Evolutionary conservation across 2,797 vertebrate genomes (phyloP).

Genomic region (Hippopotamyrus pictus): DNA sequence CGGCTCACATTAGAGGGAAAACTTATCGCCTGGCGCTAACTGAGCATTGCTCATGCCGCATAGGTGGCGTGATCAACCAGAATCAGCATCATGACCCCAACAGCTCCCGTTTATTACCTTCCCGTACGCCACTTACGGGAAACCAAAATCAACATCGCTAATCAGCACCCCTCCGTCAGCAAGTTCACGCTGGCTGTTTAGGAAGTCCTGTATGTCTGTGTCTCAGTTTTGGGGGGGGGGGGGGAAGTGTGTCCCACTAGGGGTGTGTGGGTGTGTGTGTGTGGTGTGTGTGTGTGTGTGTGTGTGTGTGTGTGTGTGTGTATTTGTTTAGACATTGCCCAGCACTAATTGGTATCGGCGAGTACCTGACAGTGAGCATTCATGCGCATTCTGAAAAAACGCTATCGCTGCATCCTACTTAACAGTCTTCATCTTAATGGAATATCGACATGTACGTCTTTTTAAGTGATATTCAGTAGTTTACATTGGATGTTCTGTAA

Average conservation of each 20-base stretch:
- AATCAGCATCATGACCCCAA: neutral
- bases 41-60: neutral
- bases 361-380: neutral
- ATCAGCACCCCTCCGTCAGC: neutral
- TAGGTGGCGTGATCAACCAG: neutral
- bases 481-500: neutral
- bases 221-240: too few relatives aligned
- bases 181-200: neutral
- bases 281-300: neutral
- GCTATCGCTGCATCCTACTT: neutral
- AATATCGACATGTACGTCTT: neutral
- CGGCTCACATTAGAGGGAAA: slow-evolving; percentile 29
- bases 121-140: neutral
- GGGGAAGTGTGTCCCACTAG: neutral
- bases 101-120: neutral
- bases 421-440: neutral
- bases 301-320: too few relatives aligned
- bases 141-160: neutral
- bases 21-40: neutral
- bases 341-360: neutral
- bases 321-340: neutral
- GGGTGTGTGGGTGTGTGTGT: neutral
- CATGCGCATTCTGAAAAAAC: neutral
- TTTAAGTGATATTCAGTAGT: neutral
- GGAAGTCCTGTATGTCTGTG: neutral